These are phyloP conservation scores for Amphilophus citrinellus DNA, from an alignment of 2,113 vertebrate genomes.

Conservation along the genomic window DNA sequence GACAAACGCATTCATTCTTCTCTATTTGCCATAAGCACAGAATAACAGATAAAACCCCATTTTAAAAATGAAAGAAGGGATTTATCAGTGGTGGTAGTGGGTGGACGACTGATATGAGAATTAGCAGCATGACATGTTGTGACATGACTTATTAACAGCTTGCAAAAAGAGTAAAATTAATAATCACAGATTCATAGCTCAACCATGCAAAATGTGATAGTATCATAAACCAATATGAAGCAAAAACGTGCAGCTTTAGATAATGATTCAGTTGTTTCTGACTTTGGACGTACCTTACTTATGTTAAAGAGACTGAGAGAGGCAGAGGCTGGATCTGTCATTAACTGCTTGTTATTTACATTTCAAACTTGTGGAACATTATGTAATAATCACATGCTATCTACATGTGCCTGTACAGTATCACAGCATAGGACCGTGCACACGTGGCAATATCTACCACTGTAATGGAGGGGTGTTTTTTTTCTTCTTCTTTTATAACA, in stretches of 20 bases:
- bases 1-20: neutral
- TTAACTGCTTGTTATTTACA: neutral
- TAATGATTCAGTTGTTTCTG: conserved; percentile 31
- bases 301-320: neutral
- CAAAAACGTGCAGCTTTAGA: conserved; percentile 26
- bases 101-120: conserved; percentile 50
- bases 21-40: neutral
- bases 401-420: neutral
- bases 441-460: conserved; percentile 28
- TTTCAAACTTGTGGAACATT: neutral
- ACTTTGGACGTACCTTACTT: neutral
- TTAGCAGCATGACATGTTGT: conserved; percentile 33
- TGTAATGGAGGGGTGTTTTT: conserved; percentile 14
- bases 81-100: conserved; percentile 39
- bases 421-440: conserved; percentile 12
- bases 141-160: conserved; percentile 22
- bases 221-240: conserved; percentile 30
- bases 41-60: conserved; percentile 27
- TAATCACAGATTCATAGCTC: conserved; percentile 24
- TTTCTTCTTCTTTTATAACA: conserved; percentile 4
- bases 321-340: neutral
- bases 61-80: conserved; percentile 22
- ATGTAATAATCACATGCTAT: neutral
- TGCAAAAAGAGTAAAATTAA: conserved; percentile 27
- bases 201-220: conserved; percentile 1